Base-by-base conservation (phyloP, 2,113 vertebrate genomes). In the Spea multiplicata region DNA sequence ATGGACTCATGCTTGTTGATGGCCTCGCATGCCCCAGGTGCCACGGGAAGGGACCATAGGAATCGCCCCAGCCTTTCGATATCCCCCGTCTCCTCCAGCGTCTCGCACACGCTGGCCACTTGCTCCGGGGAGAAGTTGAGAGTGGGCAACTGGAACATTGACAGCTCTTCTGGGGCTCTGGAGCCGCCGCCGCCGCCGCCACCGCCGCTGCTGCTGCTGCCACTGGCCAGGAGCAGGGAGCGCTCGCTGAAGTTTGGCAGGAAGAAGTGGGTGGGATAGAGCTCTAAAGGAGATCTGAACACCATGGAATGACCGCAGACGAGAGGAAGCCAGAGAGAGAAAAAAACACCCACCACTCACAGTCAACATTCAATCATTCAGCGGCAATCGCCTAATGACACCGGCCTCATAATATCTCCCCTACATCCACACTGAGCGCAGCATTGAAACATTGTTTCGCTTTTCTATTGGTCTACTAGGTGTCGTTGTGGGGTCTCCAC, bases 91-190 rank as follows among this genome's bases (percentile, higher is more conserved):
- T 99, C 97, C 91, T 99, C 97, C 93, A 98, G 96, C 96, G 97
- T 99, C 97, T 99, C 97, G 87, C 97, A 99, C 93, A 99, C 97
- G 93, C 97, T 99, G 90, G 97, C 97, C 95, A 99, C 97, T 93
- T 99, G 97, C 95, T 99, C 97, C 94, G 97, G 95, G 90, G 97
- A 98, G 94, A 99, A 99, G 95, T 98, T 99, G 94, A 99, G 95
- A 81, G 95, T 98, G 89, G 97, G 97, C 95, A 99, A 95, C 94
- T 99, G 97, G 96, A 99, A 99, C 97, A 99, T 99, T 93, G 97
- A 98, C 95, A 96, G 93, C 92, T 98, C 97, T 98, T 99, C 97
- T 91, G 95, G 95, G 91, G 94, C 94, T 84, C 91, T 87, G 83
- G 90, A 89, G 90, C 88, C 89, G 87, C 90, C 30, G 30, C 30